Evolutionary conservation across 2,888 invertebrate genomes (phyloP), one percentile per base, ranked within the genome.

Genomic region (Syritta pipiens): DNA sequence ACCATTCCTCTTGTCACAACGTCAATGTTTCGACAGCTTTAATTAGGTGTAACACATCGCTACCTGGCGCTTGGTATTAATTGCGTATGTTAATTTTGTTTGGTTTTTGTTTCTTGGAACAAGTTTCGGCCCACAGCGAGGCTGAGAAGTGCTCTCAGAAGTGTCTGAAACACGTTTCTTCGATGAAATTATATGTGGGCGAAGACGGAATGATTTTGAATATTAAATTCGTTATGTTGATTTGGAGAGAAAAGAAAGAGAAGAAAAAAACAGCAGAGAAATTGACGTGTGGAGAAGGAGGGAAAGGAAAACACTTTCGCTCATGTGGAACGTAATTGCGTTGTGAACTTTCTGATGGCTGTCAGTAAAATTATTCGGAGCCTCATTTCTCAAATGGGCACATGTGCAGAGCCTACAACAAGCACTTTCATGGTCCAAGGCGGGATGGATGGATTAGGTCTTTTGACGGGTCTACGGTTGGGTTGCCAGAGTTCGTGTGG

Each of bases 11-110:
- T 35, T 57, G 72, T 72, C 63, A 46, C 49, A 59, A 65, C 37
- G 42, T 74, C 65, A 74, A 59, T 48, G 28, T 35, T 51, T 32
- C 14, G 62, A 65, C 57, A 59, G 42, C 42, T 28, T 74, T 65
- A 74, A 74, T 74, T 65, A 65, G 65, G 42, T 51, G 49, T 14
- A 44, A 65, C 72, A 63, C 57, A 20, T 42, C 51, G 35, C 49
- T 74, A 51, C 72, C 37, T 63, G 72, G 72, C 72, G 72, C 72
- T 72, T 63, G n/a, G 42, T 63, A 57, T 57, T 63, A 72, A 63
- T 63, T 57, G 53, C 55, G 48, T 57, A 74, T 74, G 72, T 48
- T 51, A 74, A 74, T 74, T 57, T 40, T n/a, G n/a, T n/a, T n/a
- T n/a, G n/a, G n/a, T n/a, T n/a, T n/a, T n/a, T n/a, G n/a, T n/a